Conservation (phyloP, 2,113 vertebrate species). For the Vireo altiloquus region DNA sequence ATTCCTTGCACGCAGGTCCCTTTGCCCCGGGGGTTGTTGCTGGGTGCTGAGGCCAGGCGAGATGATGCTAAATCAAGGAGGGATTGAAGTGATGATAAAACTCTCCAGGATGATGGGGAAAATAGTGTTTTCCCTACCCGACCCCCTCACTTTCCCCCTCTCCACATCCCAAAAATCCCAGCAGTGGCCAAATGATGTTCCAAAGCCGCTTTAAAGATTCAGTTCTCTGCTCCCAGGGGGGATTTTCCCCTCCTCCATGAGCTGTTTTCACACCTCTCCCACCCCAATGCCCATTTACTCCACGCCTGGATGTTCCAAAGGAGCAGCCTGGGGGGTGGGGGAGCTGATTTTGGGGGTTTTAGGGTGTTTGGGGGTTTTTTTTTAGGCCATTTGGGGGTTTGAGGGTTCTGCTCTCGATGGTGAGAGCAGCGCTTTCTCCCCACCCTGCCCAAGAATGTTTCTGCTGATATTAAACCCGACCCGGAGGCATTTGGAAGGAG, state of each 20-base stretch:
- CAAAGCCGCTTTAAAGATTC: background rate
- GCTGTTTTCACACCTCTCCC: background rate
- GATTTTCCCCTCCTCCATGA: background rate
- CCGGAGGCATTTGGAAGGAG: slow-evolving; percentile 61
- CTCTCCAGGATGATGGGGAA: background rate
- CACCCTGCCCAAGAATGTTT: slow-evolving; percentile 73
- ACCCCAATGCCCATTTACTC: background rate
- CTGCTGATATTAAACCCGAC: slow-evolving; percentile 71
- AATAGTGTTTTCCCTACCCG: slow-evolving; percentile 12
- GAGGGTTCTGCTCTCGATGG: background rate
- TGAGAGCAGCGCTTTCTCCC: slow-evolving; percentile 31
- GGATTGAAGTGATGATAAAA: background rate
- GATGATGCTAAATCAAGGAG: background rate
- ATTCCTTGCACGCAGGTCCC: background rate
- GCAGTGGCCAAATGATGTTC: background rate
- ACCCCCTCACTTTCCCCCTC: background rate
- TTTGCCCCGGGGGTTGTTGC: background rate
- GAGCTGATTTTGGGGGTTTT: background rate
- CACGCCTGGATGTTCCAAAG: background rate
- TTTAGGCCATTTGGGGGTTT: background rate
- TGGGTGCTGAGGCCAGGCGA: fast-evolving
- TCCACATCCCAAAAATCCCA: background rate
- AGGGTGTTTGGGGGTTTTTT: fast-evolving
- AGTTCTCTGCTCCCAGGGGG: fast-evolving
- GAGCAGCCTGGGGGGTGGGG: background rate